A percentile compares a stretch with the other conserved stretches of the same genome.
phyloP scores from a whole-genome alignment of 2,113 vertebrate genomes.

The Cyanistes caeruleus region DNA sequence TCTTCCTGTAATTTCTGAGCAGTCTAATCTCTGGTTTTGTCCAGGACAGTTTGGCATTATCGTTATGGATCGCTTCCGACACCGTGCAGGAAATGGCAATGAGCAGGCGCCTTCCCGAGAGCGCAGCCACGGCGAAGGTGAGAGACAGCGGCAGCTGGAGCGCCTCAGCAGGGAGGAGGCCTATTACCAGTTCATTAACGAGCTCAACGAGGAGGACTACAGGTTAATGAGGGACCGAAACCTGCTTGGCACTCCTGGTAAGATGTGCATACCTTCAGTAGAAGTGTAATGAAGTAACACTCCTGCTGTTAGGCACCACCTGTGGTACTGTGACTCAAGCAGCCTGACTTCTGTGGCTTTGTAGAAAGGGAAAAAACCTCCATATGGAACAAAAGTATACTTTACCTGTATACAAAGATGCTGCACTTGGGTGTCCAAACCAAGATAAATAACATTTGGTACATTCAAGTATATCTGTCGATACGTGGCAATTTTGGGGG shows the following conservation, averaged over 20 bases:
- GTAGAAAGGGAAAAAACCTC: not conserved
- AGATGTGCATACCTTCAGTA: not conserved
- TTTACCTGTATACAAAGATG: not conserved
- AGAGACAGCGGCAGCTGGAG: slow-evolving; percentile 89
- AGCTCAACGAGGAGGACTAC: slow-evolving; percentile 92
- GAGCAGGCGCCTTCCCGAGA: slow-evolving; percentile 43
- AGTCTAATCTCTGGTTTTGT: not conserved
- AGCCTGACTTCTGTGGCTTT: not conserved
- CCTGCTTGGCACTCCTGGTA: slow-evolving; percentile 93
- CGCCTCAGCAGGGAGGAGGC: slow-evolving; percentile 93
- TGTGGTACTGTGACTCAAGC: not conserved
- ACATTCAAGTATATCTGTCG: not conserved
- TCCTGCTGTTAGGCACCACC: fast-evolving
- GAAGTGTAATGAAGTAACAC: not conserved
- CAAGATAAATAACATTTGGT: not conserved
- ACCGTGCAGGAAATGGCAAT: slow-evolving; percentile 18
- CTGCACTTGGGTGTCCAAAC: not conserved
- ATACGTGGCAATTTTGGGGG: not conserved
- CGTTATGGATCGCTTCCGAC: slow-evolving; percentile 69
- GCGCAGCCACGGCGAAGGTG: slow-evolving; percentile 61
- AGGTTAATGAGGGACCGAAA: slow-evolving; percentile 94
- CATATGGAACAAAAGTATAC: not conserved
- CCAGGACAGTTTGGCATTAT: slow-evolving; percentile 18
- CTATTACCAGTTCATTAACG: slow-evolving; percentile 96
- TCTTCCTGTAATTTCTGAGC: not conserved